Evolutionary conservation across 2,888 invertebrate genomes (phyloP), one percentile per base, ranked within the genome.

Genomic region (Abrostola triplasia): DNA sequence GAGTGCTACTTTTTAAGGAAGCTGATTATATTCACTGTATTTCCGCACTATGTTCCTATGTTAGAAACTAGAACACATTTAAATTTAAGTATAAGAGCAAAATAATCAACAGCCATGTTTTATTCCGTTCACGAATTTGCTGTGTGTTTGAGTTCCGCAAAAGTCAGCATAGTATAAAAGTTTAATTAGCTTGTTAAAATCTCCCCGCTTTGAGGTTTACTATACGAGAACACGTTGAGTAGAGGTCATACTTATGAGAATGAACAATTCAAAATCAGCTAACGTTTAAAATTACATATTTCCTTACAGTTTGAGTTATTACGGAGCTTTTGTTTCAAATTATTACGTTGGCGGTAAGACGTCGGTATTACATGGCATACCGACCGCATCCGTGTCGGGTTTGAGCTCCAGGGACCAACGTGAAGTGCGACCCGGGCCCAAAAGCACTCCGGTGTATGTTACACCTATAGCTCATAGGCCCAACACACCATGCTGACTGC

Each of bases 61-160:
- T 13, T 44, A 12, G 36, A 37, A 47, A 47, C 47, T 24, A 24
- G 24, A 54, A 42, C 42, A 44, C 36, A 13, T 36, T 38, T 10
- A 11, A 47, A 48, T 24, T 40, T 24, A n/a, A n/a, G n/a, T n/a
- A 37, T 37, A 38, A 11, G 9, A 4, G 12, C 47, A 13, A 48
- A 47, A 24, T 55, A 48, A 67, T 73, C 58, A 64, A 56, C 41
- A 52, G 51, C 57, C 59, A 60, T 69, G 64, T 70, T 76, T 71
- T 73, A 71, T 76, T 67, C 59, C 72, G 57, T 59, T 52, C 65
- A 68, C 55, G 73, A 70, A 56, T 67, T 70, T 64, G 48, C 44
- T 59, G 65, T 73, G 63, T 61, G 59, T 36, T 36, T 38, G 13
- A 2, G 50, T 49, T 59, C n/a, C 51, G 13, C 41, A 59, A 62